Evolutionary conservation across 2,888 invertebrate species (phyloP), one percentile per base, ranked within the genome.

Genomic region (Athalia cordata): DNA sequence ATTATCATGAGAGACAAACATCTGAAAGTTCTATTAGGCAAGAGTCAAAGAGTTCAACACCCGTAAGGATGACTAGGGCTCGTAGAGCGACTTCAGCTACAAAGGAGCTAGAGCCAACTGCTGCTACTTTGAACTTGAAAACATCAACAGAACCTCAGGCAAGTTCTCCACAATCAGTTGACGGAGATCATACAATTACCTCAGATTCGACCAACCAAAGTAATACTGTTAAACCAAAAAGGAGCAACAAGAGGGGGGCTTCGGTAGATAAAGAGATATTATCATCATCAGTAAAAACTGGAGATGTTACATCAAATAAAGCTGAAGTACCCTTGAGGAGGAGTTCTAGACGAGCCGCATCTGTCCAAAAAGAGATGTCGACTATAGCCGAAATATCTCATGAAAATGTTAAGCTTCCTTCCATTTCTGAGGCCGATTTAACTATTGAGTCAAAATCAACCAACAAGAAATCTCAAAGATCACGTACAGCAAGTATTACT

Each of bases 261-360:
- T 62, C 64, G 9, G 50, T 64, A 29, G 61, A 64, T 62, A 75
- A 75, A 61, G 64, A 75, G 7, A 9, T 62, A 61, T 50, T 64
- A 50, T 75, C 75, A 9, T 49, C 45, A 5, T 62, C 29, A 52
- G 49, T 4, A n/a, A 75, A n/a, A 29, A 7, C 11, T 66, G 74
- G 61, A 72, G 78, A 57, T 75, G 68, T 62, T 8, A 43, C 49
- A n/a, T 6, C 43, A 5, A 15, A 65, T 9, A 76, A 82, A 50
- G 75, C 64, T 4, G 81, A 82, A 5, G 0, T 13, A 8, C 81
- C 85, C 4, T 72, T 82, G 0, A 82, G 85, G 66, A 83, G 86
- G 77, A 85, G 82, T 52, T 80, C 84, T 0, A 84, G 87, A 78
- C 83, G 85, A 1, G 84, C 85, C 49, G 78, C 81, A 4, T 86